Percentiles rank a stretch among this genome's conserved stretches.
Evolutionary conservation across 2,113 vertebrate genomes (phyloP).

Genomic region (Ailurus styani): DNA sequence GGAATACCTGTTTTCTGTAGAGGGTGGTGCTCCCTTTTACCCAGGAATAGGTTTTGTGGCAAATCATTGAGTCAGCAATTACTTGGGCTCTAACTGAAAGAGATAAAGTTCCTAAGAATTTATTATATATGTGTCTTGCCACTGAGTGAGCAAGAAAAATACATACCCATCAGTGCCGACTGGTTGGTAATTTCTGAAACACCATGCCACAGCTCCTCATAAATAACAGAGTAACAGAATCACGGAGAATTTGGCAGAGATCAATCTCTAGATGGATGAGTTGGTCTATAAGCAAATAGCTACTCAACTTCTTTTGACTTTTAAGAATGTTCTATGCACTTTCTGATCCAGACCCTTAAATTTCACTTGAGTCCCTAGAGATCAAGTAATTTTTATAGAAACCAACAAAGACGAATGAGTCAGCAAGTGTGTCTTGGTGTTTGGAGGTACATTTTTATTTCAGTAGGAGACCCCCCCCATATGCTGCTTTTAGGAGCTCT

Average conservation of each 20-base stretch:
- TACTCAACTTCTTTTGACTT: slow-evolving; percentile 55
- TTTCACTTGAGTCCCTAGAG: neutral
- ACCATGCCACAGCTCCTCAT: slow-evolving; percentile 33
- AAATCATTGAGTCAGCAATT: slow-evolving; percentile 53
- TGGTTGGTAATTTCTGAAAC: slow-evolving; percentile 63
- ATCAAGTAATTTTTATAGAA: neutral
- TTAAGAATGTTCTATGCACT: slow-evolving; percentile 23
- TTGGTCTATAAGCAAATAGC: slow-evolving; percentile 64
- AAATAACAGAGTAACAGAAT: slow-evolving; percentile 62
- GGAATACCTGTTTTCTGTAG: slow-evolving; percentile 1
- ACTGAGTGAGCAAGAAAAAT: slow-evolving; percentile 68
- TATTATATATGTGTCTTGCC: slow-evolving; percentile 63
- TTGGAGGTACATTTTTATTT: neutral
- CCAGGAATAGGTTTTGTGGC: slow-evolving; percentile 29
- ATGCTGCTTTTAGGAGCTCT: neutral
- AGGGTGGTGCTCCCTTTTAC: neutral
- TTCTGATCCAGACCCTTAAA: slow-evolving; percentile 32
- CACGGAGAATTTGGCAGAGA: slow-evolving; percentile 40
- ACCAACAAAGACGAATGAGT: neutral
- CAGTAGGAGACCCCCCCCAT: neutral
- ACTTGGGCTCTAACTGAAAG: slow-evolving; percentile 55
- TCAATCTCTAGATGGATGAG: slow-evolving; percentile 66
- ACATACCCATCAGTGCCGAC: slow-evolving; percentile 58
- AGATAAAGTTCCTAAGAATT: slow-evolving; percentile 62
- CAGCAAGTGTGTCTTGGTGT: neutral